Base-by-base conservation (phyloP, 2,113 vertebrate species). In the Gasterosteus aculeatus region DNA sequence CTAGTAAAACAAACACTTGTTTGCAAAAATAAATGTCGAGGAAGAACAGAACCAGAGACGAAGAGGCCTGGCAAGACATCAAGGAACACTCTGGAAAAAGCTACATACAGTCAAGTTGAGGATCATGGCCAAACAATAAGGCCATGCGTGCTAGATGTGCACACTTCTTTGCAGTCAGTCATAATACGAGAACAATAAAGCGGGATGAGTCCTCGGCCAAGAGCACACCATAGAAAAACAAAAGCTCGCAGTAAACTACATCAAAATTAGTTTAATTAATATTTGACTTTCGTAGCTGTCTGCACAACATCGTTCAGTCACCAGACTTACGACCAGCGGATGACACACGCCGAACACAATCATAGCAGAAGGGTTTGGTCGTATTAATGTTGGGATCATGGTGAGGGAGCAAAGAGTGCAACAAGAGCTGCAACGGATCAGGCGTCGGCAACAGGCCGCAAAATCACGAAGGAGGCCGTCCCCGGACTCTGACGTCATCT, bases 401-500 rank as follows among this genome's bases (percentile, higher is more conserved):
- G 85, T 85, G 80, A 67, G 82, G 84, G 89, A 77, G 88, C 84
- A 81, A 46, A 53, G 84, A 76, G 92, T 85, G 77, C 87, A 90
- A 84, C 75, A 90, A 85, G 64, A 71, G 41, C 64, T 63, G 56
- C 81, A 64, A 72, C 80, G 58, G 90, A 91, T 89, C 68, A 78
- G 85, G 81, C 71, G 58, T 68, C 22, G 54, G 66, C 22, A 82
- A 87, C 77, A 82, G 85, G 78, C 88, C 56, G 12, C 86, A 88
- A 82, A 89, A 85, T 87, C 85, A 73, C 10, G 54, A 67, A 64
- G 73, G 53, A 68, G 74, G 84, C 82, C 16, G 88, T 78, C 80
- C 80, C 80, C 5, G 72, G 59, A 80, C 73, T 81, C 87, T 82
- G 84, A 93, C 87, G 89, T 92, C 92, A 92, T 85, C 61, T 0